phyloP scores from a whole-genome alignment of 2,113 vertebrate genomes.

The Aleadryas rufinucha region DNA sequence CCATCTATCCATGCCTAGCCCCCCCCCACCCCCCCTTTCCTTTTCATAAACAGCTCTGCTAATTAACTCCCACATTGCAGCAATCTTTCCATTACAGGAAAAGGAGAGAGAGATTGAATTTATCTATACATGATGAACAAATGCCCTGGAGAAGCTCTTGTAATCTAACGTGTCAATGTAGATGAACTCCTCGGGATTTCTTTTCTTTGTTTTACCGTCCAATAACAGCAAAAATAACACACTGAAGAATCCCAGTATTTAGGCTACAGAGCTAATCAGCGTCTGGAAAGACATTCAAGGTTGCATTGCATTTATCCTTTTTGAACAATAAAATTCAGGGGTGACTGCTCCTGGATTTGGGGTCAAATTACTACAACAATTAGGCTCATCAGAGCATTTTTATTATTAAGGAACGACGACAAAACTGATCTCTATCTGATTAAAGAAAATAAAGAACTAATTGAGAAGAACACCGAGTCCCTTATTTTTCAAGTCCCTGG shows the following conservation, averaged over 20 bases:
- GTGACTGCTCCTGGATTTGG: conserved; percentile 9
- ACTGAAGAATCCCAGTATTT: conserved; percentile 4
- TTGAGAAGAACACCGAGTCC: neutral
- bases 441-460: conserved; percentile 26
- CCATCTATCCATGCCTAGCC: neutral
- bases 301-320: conserved; percentile 1
- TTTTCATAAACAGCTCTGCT: conserved; percentile 61
- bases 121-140: conserved; percentile 65
- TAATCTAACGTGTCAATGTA: conserved; percentile 39
- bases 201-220: conserved; percentile 54
- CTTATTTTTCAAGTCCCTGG: neutral
- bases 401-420: neutral
- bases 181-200: conserved; percentile 59
- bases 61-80: conserved; percentile 60
- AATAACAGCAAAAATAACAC: conserved; percentile 37
- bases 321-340: conserved; percentile 9
- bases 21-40: neutral
- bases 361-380: conserved; percentile 14
- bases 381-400: conserved; percentile 26
- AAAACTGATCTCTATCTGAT: conserved; percentile 7
- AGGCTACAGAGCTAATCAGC: conserved; percentile 9
- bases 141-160: conserved; percentile 57
- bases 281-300: conserved; percentile 33
- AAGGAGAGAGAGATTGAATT: conserved; percentile 51
- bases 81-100: conserved; percentile 14